phyloP scores from a whole-genome alignment of 2,113 vertebrate genomes.

The Colinus virginianus region DNA sequence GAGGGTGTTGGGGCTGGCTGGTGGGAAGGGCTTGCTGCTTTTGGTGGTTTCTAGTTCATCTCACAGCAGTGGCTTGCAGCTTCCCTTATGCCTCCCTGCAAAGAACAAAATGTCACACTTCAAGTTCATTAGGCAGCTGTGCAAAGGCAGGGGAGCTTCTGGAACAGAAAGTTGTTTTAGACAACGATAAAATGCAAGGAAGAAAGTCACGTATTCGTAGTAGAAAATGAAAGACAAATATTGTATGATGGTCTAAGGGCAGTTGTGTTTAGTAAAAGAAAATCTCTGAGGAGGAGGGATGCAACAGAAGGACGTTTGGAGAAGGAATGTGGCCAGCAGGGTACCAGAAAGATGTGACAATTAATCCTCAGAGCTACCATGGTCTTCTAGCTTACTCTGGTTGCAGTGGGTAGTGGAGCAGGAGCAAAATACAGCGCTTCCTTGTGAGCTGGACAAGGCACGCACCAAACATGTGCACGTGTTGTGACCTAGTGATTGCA shows the following conservation, averaged over 20 bases:
- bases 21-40: conserved; percentile 1
- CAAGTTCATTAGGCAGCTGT: conserved; percentile 30
- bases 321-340: neutral
- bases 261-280: neutral
- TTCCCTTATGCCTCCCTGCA: conserved; percentile 13
- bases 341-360: neutral
- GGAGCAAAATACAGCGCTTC: neutral
- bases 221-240: neutral
- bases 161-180: conserved; percentile 6
- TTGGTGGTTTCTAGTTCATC: conserved; percentile 20
- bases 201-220: neutral
- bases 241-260: neutral
- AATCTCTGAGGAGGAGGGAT: neutral
- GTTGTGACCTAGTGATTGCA: conserved; percentile 21
- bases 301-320: neutral
- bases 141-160: neutral
- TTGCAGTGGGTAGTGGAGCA: neutral
- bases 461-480: neutral
- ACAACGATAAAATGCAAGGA: neutral
- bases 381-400: neutral
- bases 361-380: neutral
- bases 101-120: conserved; percentile 47
- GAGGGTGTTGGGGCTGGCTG: neutral
- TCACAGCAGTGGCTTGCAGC: conserved; percentile 13
- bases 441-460: neutral